Evolutionary conservation across 1,140 invertebrate species (phyloP), one percentile per base, ranked within the genome.

Genomic region (Dendrolimus punctatus): DNA sequence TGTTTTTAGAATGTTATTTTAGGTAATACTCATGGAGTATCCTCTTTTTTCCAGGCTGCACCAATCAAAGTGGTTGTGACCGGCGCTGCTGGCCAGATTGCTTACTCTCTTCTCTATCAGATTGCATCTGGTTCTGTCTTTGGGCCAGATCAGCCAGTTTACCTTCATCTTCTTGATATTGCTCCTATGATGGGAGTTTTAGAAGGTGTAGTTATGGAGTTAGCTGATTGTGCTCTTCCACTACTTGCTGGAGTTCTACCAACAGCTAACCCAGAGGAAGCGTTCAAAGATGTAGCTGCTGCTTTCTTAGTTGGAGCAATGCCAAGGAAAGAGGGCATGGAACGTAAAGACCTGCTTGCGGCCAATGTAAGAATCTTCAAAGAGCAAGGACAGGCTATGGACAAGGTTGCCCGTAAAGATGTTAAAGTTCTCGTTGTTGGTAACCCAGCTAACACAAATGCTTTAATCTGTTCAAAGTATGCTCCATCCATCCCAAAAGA

Each of bases 311-410:
- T 99, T 42, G 99, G 99, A 45, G 94, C 99, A 5, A 99, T 99
- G 98, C 99, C 99, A 0, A 91, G 99, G 9, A 95, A 94, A 73
- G 95, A 99, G 78, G 98, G 98, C 46, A 99, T 99, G 99, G 98
- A 99, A 81, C 91, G 99, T 43, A 99, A 99, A 86, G 99, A 99
- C 80, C 85, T 98, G 39, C 78, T 95, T 0, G 94, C 96, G 42
- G 98, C 98, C 6, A 99, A 99, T 89, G 98, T 99, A 5, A 98
- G 97, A 79, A 99, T 99, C 70, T 99, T 99, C 85, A 99, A 99
- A 88, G 94, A 93, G 41, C 94, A 95, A 88, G 99, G 98, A 8
- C 91, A 96, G 76, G 97, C 98, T 8, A 80, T 99, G 1, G 95
- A 99, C 61, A 93, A 97, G 83, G 92, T 92, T 83, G 96, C 98